Conservation (phyloP, 2,888 invertebrate genomes). For the Synergus japonicus region DNA sequence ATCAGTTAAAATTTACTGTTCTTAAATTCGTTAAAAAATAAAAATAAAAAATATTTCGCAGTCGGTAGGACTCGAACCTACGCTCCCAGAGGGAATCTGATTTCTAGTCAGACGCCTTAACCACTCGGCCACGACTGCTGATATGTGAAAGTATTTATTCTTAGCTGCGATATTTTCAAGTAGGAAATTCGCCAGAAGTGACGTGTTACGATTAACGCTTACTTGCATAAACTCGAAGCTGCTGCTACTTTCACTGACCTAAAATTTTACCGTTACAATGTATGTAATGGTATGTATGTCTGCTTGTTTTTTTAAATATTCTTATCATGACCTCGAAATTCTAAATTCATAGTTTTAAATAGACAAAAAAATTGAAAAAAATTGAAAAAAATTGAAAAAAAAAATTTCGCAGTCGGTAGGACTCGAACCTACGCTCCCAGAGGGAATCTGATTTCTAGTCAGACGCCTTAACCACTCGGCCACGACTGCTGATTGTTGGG, state of each 20-base stretch:
- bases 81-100: conserved; percentile 94
- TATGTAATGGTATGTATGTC: neutral
- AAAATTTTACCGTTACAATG: neutral
- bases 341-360: too few relatives aligned
- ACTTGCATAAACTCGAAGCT: neutral
- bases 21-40: too few relatives aligned
- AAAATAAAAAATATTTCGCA: conserved; percentile 78
- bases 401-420: conserved; percentile 86
- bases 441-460: conserved; percentile 94
- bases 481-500: conserved; percentile 83
- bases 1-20: too few relatives aligned
- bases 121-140: conserved; percentile 91
- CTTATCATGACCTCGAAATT: too few relatives aligned
- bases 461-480: conserved; percentile 94
- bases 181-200: neutral
- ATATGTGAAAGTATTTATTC: neutral
- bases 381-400: neutral
- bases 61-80: conserved; percentile 94
- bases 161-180: neutral
- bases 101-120: conserved; percentile 94
- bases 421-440: conserved; percentile 95
- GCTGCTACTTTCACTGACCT: neutral
- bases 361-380: too few relatives aligned
- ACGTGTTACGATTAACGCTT: neutral
- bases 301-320: too few relatives aligned